A percentile compares a stretch with the other conserved stretches of the same genome.
These are phyloP conservation scores for Pogona vitticeps DNA, from an alignment of 2,113 vertebrate genomes.

Conservation along the genomic window DNA sequence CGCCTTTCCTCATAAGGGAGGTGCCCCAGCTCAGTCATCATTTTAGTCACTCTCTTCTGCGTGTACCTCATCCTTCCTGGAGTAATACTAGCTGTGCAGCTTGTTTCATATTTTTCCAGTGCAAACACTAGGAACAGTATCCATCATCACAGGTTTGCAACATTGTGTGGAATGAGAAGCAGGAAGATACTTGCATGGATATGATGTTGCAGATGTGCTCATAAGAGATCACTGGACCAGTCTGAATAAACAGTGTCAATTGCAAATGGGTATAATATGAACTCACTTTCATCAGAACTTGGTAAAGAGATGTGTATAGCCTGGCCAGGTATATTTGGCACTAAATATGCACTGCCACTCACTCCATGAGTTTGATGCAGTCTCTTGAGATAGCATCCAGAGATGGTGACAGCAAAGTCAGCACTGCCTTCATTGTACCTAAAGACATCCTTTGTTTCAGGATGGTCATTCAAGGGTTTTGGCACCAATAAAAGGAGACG, in stretches of 20 bases:
- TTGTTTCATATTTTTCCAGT: too few species aligned
- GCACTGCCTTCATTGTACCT: constrained; percentile 8
- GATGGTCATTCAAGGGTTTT: not conserved
- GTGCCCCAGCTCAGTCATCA: too few species aligned
- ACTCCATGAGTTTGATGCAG: not conserved
- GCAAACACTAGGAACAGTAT: not conserved
- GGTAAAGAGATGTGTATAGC: constrained; percentile 30
- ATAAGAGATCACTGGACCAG: constrained; percentile 6
- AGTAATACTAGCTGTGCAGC: not conserved
- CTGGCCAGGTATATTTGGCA: not conserved
- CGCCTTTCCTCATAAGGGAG: too few species aligned
- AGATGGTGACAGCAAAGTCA: not conserved
- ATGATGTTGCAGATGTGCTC: not conserved
- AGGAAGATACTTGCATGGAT: not conserved
- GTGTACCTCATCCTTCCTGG: too few species aligned
- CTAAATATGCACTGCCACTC: constrained; percentile 13
- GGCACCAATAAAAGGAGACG: constrained; percentile 16
- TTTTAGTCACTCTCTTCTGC: too few species aligned
- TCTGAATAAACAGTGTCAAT: constrained; percentile 36
- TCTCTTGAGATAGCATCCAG: not conserved
- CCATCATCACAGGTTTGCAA: not conserved
- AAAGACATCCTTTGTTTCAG: not conserved
- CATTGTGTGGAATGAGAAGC: not conserved
- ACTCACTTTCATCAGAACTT: not conserved
- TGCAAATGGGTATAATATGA: constrained; percentile 8